These are phyloP conservation scores for Danaus chrysippus DNA, from an alignment of 2,888 invertebrate genomes.

Conservation along the genomic window DNA sequence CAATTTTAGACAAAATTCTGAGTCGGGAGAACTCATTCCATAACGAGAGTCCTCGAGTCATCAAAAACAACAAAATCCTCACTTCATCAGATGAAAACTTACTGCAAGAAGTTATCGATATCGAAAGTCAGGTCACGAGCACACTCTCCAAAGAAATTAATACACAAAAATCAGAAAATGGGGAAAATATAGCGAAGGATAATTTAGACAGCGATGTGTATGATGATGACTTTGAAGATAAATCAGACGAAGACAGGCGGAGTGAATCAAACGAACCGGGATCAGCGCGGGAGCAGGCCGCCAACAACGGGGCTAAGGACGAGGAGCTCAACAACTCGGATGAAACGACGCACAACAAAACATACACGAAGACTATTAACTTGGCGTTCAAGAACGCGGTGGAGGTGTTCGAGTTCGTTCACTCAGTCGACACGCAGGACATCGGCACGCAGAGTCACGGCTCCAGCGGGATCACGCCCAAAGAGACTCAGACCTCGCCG, in stretches of 20 bases:
- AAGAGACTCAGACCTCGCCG: constrained; percentile 72
- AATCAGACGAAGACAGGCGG: constrained; percentile 42
- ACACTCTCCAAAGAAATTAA: constrained; percentile 48
- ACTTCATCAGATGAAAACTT: constrained; percentile 71
- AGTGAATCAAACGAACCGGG: constrained; percentile 28
- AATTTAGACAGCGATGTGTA: constrained; percentile 54
- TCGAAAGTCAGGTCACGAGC: constrained; percentile 58
- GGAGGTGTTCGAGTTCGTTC: constrained; percentile 68
- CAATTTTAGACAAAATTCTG: constrained; percentile 64
- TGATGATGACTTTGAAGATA: constrained; percentile 72
- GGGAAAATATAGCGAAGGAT: constrained; percentile 36
- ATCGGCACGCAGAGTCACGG: constrained; percentile 64
- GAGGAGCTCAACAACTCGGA: constrained; percentile 9
- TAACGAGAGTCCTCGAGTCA: constrained; percentile 44
- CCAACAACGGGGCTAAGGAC: constrained; percentile 9
- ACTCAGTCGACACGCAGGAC: constrained; percentile 64
- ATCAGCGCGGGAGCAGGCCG: constrained; percentile 9
- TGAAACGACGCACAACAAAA: constrained; percentile 40
- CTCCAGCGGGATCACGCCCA: constrained; percentile 52
- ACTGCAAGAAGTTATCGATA: constrained; percentile 65
- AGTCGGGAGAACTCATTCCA: constrained; percentile 61
- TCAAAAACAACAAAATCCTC: constrained; percentile 46
- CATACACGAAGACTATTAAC: constrained; percentile 51
- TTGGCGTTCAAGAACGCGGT: constrained; percentile 65
- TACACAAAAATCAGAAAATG: constrained; percentile 30